These are phyloP conservation scores for Hydrophis major DNA, from an alignment of 2,797 vertebrate species.

Conservation along the genomic window DNA sequence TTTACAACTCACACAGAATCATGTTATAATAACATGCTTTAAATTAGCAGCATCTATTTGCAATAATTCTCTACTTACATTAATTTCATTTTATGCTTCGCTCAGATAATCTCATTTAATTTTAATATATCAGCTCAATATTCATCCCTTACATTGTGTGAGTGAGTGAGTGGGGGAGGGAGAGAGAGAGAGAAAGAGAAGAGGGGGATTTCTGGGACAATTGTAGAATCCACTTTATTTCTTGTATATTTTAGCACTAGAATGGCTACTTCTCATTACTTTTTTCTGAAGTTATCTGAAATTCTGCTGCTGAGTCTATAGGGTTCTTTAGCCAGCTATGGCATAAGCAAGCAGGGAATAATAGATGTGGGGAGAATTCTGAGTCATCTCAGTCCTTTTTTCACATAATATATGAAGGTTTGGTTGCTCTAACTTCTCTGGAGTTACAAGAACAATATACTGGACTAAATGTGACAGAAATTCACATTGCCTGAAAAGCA, in stretches of 20 bases:
- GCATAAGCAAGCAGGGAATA: background rate
- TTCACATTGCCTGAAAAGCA: background rate
- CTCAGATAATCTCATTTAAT: background rate
- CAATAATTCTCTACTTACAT: background rate
- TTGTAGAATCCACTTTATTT: background rate
- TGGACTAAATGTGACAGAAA: background rate
- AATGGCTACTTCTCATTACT: background rate
- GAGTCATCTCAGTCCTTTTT: background rate
- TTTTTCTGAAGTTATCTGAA: background rate
- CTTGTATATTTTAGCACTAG: background rate
- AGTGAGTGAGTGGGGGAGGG: background rate
- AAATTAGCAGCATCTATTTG: background rate
- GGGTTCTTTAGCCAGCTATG: no score
- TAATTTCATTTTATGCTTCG: background rate
- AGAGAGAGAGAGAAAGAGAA: no score
- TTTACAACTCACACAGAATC: background rate
- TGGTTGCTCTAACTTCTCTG: background rate
- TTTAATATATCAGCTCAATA: background rate
- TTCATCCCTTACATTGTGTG: no score
- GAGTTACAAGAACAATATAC: background rate
- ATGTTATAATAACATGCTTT: background rate
- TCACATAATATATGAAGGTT: background rate
- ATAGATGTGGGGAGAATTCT: background rate
- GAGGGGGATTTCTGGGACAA: background rate
- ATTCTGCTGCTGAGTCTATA: background rate